Evolutionary conservation across 2,888 invertebrate species (phyloP), one percentile per base, ranked within the genome.

Genomic region (Siphlonurus alternatus): DNA sequence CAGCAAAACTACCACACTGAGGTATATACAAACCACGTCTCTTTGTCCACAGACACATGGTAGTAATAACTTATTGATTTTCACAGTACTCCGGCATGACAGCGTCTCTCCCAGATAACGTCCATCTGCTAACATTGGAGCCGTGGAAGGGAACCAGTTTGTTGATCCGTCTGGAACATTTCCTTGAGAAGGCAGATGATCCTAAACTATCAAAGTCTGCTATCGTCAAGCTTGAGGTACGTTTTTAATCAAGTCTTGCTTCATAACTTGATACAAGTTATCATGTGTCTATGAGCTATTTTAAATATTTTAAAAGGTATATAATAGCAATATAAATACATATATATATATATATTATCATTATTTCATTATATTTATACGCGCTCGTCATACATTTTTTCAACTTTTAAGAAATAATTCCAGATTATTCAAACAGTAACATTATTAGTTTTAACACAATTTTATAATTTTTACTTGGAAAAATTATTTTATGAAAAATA

Each of bases 41-140:
- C 5, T 38, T 38, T 38, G 38, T 38, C 15, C 15, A 38, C 38
- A 5, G 5, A 38, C 15, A 38, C 15, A 10, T 38, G 15, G 5
- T 38, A 10, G 5, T 5, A 38, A 38, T 38, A 38, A 38, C 15
- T 38, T 38, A 15, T 38, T 38, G 5, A 38, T 38, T 38, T 38
- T 10, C 38, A 23, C 70, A 84, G 83, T 81, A 75, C 69, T 75
- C 80, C 22, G 85, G 81, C 1, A 68, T 88, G 1, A 74, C 77
- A 1, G 70, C 72, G 2, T 71, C 76, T 0, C 71, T 93, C 2
- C 89, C 91, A 0, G 73, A 77, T 25, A 87, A 88, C 59, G 76
- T 93, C 0, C 86, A 91, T 71, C 75, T 93, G 61, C 74, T 93
- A 15, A 90, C 90, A 0, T 71, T 92, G 60, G 93, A 93, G 70